Conservation (phyloP, 2,113 vertebrate genomes). For the Anolis carolinensis region DNA sequence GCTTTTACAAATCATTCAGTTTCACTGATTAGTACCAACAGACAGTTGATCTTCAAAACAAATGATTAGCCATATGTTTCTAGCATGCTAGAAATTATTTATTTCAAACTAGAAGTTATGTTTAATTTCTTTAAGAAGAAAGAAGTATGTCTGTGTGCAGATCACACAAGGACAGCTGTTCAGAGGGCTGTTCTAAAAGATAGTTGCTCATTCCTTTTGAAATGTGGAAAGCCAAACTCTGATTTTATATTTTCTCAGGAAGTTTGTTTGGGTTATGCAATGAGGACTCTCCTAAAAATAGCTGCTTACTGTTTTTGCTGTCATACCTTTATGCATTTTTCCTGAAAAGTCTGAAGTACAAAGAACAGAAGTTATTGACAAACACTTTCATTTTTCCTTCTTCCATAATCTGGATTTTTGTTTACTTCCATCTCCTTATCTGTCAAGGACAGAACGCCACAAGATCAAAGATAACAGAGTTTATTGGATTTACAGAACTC, state of each 20-base stretch:
- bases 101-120: neutral
- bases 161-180: neutral
- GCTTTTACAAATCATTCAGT: neutral
- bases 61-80: neutral
- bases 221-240: neutral
- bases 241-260: neutral
- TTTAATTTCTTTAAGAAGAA: too few species aligned
- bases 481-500: too few species aligned
- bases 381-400: too few species aligned
- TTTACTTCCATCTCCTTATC: neutral
- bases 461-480: too few species aligned
- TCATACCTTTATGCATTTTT: neutral
- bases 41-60: neutral
- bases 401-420: neutral
- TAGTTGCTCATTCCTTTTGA: neutral
- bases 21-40: neutral
- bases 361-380: neutral
- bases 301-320: too few species aligned
- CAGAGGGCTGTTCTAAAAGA: neutral
- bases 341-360: neutral
- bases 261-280: too few species aligned
- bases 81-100: neutral
- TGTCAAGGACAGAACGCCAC: too few species aligned
- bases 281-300: too few species aligned
- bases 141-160: neutral